Evolutionary conservation across 2,888 invertebrate genomes (phyloP), one percentile per base, ranked within the genome.

Genomic region (Hydrotaea cyrtoneurina): DNA sequence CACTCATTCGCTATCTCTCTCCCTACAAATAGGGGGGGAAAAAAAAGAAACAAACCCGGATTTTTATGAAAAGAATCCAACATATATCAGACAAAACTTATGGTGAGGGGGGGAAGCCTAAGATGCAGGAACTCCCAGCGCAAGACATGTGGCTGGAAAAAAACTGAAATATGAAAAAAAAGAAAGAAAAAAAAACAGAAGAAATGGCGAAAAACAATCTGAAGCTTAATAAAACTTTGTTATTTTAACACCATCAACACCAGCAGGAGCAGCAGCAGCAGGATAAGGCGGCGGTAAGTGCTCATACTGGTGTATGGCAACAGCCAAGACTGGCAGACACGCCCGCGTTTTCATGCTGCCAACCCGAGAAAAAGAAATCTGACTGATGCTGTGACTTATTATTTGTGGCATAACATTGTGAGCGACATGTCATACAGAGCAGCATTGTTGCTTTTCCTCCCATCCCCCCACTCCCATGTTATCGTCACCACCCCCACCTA

Each of bases 351-450:
- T 26, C 62, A 75, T 46, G 3, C 36, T 43, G 59, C 11, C 10
- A 59, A 3, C 26, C 59, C 2, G n/a, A n/a, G n/a, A n/a, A n/a
- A n/a, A n/a, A 77, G 78, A 50, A 59, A 78, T 69, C 75, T 81
- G 79, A 85, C 81, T 85, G 79, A 85, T 79, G 85, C 82, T 62
- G 82, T 85, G 82, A 85, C 85, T 85, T 85, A 80, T 85, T 85
- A 82, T 80, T 85, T 82, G 85, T 82, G 82, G 79, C 85, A 85
- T 77, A 82, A 82, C 76, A 76, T 26, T 57, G 50, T 74, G 82
- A 79, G 82, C 76, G 76, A 79, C 85, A 85, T 85, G 85, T 79
- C 81, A 85, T 79, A 59, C 39, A 5, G 64, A 39, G 39, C 15
- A 43, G 43, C 10, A 46, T 71, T 59, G 64, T 77, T 66, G 66